Evolutionary conservation across 2,888 invertebrate species (phyloP).

Genomic region (Calameuta idolon): DNA sequence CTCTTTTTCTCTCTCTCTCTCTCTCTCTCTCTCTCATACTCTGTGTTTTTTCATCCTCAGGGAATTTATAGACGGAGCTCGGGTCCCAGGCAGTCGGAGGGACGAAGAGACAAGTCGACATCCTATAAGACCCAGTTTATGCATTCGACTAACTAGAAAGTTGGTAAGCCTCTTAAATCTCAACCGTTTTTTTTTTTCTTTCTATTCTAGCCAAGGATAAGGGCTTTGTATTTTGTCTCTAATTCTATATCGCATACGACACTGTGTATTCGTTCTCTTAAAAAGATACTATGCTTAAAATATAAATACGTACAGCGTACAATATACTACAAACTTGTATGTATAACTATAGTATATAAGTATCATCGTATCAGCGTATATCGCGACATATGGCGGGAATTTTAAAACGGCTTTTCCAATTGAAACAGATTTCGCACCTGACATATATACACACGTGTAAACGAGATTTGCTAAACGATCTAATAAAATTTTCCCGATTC

Average conservation of each 20-base stretch:
- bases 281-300: not conserved
- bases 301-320: not conserved
- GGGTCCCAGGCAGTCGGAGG: not conserved
- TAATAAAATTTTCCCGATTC: not conserved
- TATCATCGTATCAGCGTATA: too few relatives aligned
- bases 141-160: slow-evolving; percentile 32
- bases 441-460: not conserved
- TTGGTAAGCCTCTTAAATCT: slow-evolving; percentile 47
- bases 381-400: too few relatives aligned
- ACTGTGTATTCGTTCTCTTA: not conserved
- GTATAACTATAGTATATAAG: too few relatives aligned
- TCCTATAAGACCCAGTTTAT: slow-evolving; percentile 39
- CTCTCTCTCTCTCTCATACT: not conserved
- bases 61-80: not conserved
- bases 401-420: too few relatives aligned
- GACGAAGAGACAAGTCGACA: slow-evolving; percentile 18
- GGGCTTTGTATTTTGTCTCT: not conserved
- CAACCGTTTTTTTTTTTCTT: slow-evolving; percentile 5
- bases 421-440: not conserved
- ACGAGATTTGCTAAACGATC: not conserved
- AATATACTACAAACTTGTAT: too few relatives aligned
- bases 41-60: not conserved
- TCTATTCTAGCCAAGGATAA: not conserved
- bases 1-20: slow-evolving; percentile 24
- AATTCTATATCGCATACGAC: not conserved